These are phyloP conservation scores for Parauchenoglanis punctatus DNA, from an alignment of 2,797 vertebrate species.

Conservation along the genomic window DNA sequence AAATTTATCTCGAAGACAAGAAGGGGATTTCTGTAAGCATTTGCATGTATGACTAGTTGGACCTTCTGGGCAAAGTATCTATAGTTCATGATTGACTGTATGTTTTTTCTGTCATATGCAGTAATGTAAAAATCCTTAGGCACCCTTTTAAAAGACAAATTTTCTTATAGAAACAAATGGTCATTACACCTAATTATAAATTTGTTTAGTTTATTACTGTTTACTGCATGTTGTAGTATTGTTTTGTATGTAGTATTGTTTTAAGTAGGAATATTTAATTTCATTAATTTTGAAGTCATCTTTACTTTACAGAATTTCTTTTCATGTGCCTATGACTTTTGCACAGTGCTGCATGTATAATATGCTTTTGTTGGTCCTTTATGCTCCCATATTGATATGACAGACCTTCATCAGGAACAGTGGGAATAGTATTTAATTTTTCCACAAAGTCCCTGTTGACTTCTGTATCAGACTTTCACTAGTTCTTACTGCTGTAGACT, in stretches of 20 bases:
- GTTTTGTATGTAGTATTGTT: too few relatives aligned
- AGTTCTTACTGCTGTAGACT: not conserved
- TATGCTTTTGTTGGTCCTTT: not conserved
- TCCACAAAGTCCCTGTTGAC: not conserved
- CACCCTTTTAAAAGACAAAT: too few relatives aligned
- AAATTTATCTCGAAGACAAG: constrained; percentile 12
- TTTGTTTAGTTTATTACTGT: too few relatives aligned
- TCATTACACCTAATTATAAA: too few relatives aligned
- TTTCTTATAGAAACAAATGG: too few relatives aligned
- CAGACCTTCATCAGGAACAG: not conserved
- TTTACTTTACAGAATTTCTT: too few relatives aligned
- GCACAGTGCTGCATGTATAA: not conserved
- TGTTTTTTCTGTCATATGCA: not conserved
- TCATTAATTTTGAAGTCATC: too few relatives aligned
- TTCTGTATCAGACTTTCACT: not conserved
- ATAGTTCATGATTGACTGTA: not conserved
- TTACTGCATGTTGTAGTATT: too few relatives aligned
- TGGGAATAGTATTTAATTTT: not conserved
- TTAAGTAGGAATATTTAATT: too few relatives aligned
- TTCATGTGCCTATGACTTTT: too few relatives aligned
- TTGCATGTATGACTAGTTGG: not conserved
- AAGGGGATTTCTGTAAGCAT: constrained; percentile 31
- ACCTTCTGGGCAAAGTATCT: not conserved
- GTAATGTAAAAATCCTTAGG: too few relatives aligned
- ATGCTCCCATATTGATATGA: not conserved